Base-by-base conservation (phyloP, 2,888 invertebrate genomes). In the Kryphioiulus occultus region DNA sequence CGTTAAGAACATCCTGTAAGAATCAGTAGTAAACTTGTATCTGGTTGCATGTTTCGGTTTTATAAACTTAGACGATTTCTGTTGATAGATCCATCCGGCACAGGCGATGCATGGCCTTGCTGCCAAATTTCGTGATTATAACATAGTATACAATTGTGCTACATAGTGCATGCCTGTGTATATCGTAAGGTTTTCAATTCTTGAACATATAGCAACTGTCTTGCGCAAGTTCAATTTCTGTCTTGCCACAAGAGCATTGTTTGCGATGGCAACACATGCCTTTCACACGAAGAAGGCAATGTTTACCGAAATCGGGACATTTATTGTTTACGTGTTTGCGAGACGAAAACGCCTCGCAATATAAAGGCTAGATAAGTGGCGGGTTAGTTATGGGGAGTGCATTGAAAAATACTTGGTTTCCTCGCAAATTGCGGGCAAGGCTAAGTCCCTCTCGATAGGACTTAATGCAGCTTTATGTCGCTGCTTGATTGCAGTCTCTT, bases 281-380 rank as follows among this genome's bases (percentile, higher is more conserved):
- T 78, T 78, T 78, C 30, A 30, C 30, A 30, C 26, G 15, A 12
- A 30, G 78, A 78, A 78, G 26, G 22, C 78, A 78, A 78, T 78
- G 78, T 78, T 78, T 78, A 78, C 78, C 78, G 78, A 78, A 78
- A 78, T 78, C 78, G 78, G 30, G 30, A 78, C 78, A 17, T 78
- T 78, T 78, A 78, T 78, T 78, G 78, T 78, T 78, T 78, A 78
- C 78, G 78, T 78, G 78, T 78, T 78, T 78, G 78, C 78, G 78
- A 78, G 30, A 78, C 78, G 78, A 78, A 78, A 78, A 78, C 78
- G 78, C 30, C 78, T 78, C 15, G 78, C 26, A 3, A 12, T 15
- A 78, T 78, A 78, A 30, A 10, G 78, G 78, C n/a, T n/a, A n/a
- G n/a, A 26, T 78, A 78, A 78, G 78, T 30, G 78, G 10, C 26